These are phyloP conservation scores for Sturnus vulgaris DNA, from an alignment of 2,113 vertebrate genomes.

Conservation along the genomic window DNA sequence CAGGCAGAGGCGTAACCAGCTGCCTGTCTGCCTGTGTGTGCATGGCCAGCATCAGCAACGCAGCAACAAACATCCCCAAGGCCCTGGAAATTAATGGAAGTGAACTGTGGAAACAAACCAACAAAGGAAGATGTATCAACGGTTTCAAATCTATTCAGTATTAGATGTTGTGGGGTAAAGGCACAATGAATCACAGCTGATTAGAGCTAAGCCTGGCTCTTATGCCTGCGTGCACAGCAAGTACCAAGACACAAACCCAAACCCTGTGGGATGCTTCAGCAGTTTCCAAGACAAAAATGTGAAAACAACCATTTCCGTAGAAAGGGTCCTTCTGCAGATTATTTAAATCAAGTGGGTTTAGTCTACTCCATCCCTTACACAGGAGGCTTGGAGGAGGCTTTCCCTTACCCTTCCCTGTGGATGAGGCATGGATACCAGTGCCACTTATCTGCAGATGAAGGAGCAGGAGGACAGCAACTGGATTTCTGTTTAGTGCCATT, in stretches of 20 bases:
- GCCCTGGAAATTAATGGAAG: not conserved
- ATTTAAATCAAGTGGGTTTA: not conserved
- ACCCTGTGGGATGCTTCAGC: not conserved
- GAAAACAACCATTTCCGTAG: not conserved
- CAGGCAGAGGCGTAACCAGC: not conserved
- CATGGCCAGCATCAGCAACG: not conserved
- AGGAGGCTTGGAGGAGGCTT: not conserved
- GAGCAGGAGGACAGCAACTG: not conserved
- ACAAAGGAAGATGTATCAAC: not conserved
- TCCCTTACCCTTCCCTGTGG: not conserved
- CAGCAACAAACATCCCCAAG: not conserved
- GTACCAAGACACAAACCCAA: not conserved
- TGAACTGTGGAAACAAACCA: not conserved
- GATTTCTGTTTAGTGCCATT: not conserved
- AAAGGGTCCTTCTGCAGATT: not conserved
- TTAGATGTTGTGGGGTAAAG: not conserved
- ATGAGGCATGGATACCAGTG: accelerated
- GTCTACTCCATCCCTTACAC: not conserved
- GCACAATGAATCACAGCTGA: not conserved
- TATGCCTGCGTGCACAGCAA: not conserved
- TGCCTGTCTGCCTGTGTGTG: not conserved
- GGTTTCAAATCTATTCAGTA: not conserved
- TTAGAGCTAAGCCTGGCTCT: not conserved
- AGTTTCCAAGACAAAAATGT: not conserved
- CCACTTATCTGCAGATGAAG: not conserved